A percentile compares a stretch with the other conserved stretches of the same genome.
These are phyloP conservation scores for Drosophila quinaria DNA, from an alignment of 2,888 invertebrate genomes.

Conservation along the genomic window DNA sequence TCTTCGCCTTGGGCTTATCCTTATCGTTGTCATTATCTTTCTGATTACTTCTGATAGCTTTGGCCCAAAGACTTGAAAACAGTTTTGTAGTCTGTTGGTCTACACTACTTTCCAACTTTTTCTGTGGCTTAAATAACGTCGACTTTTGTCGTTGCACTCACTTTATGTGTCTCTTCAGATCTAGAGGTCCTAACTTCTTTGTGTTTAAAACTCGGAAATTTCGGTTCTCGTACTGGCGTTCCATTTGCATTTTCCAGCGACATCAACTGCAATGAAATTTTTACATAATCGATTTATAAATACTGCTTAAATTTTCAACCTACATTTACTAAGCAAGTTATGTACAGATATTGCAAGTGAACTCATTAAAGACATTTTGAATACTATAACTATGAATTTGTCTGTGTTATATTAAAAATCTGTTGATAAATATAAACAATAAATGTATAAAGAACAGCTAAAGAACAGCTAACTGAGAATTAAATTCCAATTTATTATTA, in stretches of 20 bases:
- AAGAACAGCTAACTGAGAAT: too few relatives aligned
- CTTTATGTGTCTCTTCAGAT: neutral
- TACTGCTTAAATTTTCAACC: neutral
- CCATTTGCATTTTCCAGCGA: neutral
- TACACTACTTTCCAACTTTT: neutral
- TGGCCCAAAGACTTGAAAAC: neutral
- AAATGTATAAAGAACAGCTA: neutral
- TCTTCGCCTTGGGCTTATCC: neutral
- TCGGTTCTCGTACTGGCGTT: neutral
- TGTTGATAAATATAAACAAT: neutral
- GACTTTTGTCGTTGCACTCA: neutral
- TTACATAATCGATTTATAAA: too few relatives aligned
- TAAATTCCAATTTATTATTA: too few relatives aligned
- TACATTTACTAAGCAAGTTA: neutral
- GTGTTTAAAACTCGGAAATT: neutral
- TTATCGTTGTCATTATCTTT: neutral
- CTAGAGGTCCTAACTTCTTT: neutral
- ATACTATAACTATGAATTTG: slow-evolving; percentile 9
- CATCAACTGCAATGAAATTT: slow-evolving; percentile 1
- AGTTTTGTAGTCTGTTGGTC: neutral
- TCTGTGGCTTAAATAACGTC: neutral
- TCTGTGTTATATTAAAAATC: neutral
- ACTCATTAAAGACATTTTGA: neutral
- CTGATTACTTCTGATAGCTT: neutral
- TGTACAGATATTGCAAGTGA: neutral